Base-by-base conservation (phyloP, 2,113 vertebrate genomes). In the Zapornia atra region DNA sequence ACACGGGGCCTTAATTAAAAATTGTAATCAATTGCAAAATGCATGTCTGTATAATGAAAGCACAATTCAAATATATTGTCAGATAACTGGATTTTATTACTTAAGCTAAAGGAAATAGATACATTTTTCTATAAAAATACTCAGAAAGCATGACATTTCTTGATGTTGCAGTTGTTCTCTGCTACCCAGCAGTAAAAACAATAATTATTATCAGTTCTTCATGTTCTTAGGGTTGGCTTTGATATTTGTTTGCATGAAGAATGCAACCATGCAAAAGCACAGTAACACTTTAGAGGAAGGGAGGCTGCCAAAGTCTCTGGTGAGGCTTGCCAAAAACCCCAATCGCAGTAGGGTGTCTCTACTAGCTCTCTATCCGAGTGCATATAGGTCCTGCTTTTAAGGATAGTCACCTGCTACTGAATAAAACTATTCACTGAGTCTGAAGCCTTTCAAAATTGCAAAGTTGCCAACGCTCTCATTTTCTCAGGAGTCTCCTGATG, bases 181-280 rank as follows among this genome's bases (percentile, higher is more conserved):
- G 36, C 17, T 91, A 89, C 86, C 81, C 89, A 91, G 77, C 73
- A 92, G 91, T 70, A 89, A 92, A 95, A 96, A 93, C 81, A 91
- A 70, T 92, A 76, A 94, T 96, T 94, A 92, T 90, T 92, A 87
- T 84, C 65, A 46, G 59, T 86, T 95, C 88, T 89, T 88, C 73
- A 48, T 95, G 88, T 95, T 96, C 95, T 94, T 91, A 86, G 48
- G 12, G 34, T 75, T 93, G 94, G 48, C 72, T 88, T 8, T 73
- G 48, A 48, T 84, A 92, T 63, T 95, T 87, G n/a, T 95, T 94
- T 94, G 48, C 86, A 83, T 71, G 90, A 92, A 95, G 92, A 96
- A 96, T 78, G 50, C 61, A 94, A 60, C 91, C 83, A 89, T 87
- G 83, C 57, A 92, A 89, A 93, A 96, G 44, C 86, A 90, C 69